A percentile compares a stretch with the other conserved stretches of the same genome.
Evolutionary conservation across 2,113 vertebrate species (phyloP).

Genomic region (Percopsis transmontana): DNA sequence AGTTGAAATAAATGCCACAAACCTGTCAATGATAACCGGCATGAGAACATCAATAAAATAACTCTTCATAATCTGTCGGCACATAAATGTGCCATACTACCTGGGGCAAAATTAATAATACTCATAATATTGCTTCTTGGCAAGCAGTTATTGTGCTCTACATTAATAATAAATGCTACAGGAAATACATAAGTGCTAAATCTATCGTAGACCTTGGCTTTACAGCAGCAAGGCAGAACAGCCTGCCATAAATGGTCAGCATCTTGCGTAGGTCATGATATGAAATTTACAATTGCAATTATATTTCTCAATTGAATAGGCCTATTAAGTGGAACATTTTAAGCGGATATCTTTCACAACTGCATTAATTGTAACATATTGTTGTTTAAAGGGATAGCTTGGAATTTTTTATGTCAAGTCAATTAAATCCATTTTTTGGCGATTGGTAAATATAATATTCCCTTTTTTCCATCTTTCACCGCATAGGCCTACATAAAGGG

Average conservation of each 20-base stretch:
- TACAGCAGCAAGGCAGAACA: constrained; percentile 1
- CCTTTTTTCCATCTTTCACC: too few relatives aligned
- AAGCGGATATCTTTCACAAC: not conserved
- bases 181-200: constrained; percentile 15
- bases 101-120: constrained; percentile 39
- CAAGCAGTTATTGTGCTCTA: constrained; percentile 23
- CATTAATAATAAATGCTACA: constrained; percentile 37
- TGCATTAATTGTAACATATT: too few relatives aligned
- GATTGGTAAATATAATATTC: too few relatives aligned
- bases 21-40: constrained; percentile 14
- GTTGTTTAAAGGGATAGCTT: too few relatives aligned
- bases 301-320: not conserved
- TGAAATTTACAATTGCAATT: too few relatives aligned
- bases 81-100: constrained; percentile 29
- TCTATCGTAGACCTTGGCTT: constrained; percentile 20
- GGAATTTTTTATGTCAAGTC: too few relatives aligned
- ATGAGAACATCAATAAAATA: constrained; percentile 15
- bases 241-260: not conserved
- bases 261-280: not conserved
- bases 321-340: not conserved
- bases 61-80: constrained; percentile 24
- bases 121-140: constrained; percentile 28
- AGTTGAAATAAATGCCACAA: constrained; percentile 17
- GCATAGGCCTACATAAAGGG: too few relatives aligned
- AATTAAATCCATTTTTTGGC: too few relatives aligned